Conservation (phyloP, 2,113 vertebrate genomes). For the Mola mola region DNA sequence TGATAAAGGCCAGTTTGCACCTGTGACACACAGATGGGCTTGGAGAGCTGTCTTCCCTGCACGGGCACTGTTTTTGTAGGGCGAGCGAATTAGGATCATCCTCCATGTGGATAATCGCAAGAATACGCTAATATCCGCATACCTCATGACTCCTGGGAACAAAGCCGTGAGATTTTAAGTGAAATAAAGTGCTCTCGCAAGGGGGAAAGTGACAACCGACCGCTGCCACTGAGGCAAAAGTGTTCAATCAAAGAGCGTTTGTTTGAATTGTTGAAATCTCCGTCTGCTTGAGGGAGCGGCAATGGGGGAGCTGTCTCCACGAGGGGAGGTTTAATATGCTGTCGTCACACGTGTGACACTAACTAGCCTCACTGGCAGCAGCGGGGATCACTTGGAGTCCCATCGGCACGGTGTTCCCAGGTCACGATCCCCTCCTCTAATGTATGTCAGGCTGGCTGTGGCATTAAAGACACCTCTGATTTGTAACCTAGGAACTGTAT, state of each 20-base stretch:
- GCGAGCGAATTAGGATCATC: constrained; percentile 68
- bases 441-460: constrained; percentile 31
- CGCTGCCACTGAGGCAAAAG: constrained; percentile 25
- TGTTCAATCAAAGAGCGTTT: constrained; percentile 59
- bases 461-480: constrained; percentile 48
- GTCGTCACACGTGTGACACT: constrained; percentile 59
- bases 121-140: constrained; percentile 63
- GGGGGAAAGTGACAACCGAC: constrained; percentile 38
- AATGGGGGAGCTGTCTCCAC: constrained; percentile 22
- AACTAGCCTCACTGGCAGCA: constrained; percentile 56
- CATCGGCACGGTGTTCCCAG: constrained; percentile 56
- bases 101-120: constrained; percentile 58
- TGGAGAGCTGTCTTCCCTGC: constrained; percentile 32
- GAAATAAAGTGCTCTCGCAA: constrained; percentile 35
- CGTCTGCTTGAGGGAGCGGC: constrained; percentile 16
- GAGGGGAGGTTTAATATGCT: constrained; percentile 36
- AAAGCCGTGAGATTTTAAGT: constrained; percentile 53
- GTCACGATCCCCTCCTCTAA: constrained; percentile 61
- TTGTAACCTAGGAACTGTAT: constrained; percentile 50
- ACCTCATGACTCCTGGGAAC: constrained; percentile 50
- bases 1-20: constrained; percentile 38
- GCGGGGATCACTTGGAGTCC: constrained; percentile 57
- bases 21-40: constrained; percentile 50
- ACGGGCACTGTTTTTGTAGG: constrained; percentile 58
- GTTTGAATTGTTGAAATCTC: constrained; percentile 65